Evolutionary conservation across 1,140 invertebrate species (phyloP).

Genomic region (Drosophila bocki): DNA sequence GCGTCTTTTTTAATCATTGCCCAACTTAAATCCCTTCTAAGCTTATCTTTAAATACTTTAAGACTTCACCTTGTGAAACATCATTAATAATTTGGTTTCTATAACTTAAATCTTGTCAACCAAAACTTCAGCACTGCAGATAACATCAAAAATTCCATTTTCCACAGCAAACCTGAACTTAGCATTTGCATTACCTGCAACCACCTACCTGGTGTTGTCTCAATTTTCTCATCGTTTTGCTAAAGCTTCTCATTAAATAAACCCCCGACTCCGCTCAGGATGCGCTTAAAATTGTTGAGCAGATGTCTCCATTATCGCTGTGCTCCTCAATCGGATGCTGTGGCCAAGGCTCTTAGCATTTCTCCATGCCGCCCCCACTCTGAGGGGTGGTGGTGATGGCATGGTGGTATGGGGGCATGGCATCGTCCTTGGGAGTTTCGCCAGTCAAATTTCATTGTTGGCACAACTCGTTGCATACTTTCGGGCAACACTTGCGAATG

Average conservation of each 20-base stretch:
- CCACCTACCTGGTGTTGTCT: not conserved
- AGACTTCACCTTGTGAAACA: not conserved
- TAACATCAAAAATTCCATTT: constrained; percentile 9
- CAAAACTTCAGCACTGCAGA: not conserved
- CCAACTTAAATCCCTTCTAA: not conserved
- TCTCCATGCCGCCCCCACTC: constrained; percentile 23
- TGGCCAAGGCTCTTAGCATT: constrained; percentile 38
- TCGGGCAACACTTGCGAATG: constrained; percentile 60
- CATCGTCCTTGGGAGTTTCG: constrained; percentile 46
- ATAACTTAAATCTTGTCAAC: not conserved
- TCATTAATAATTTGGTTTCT: not conserved
- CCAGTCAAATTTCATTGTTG: constrained; percentile 58
- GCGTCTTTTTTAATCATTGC: no score
- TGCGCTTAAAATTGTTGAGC: constrained; percentile 33
- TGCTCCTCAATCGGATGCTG: constrained; percentile 47
- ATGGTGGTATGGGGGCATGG: not conserved
- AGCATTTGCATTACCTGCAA: constrained; percentile 7
- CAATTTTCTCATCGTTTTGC: constrained; percentile 17
- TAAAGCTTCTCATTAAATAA: constrained; percentile 33
- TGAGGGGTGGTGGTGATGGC: not conserved
- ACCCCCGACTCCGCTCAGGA: constrained; percentile 1
- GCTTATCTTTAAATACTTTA: not conserved
- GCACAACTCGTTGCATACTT: constrained; percentile 61
- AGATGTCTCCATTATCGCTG: constrained; percentile 45
- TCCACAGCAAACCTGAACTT: not conserved